These are phyloP conservation scores for Aleadryas rufinucha DNA, from an alignment of 2,113 vertebrate genomes.

Conservation along the genomic window DNA sequence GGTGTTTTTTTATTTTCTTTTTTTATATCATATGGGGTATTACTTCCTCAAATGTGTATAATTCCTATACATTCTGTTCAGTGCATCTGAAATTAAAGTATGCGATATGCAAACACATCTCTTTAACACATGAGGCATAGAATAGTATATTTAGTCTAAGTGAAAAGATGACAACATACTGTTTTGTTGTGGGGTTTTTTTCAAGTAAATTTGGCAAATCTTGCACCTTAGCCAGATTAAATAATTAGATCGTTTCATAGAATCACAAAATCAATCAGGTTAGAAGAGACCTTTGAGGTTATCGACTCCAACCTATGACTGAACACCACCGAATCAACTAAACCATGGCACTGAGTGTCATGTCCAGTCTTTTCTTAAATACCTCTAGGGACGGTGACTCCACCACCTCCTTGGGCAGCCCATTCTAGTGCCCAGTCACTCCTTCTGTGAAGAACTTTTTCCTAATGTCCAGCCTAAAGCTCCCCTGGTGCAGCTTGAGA, in stretches of 20 bases:
- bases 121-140: not conserved
- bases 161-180: not conserved
- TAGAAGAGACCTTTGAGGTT: not conserved
- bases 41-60: not conserved
- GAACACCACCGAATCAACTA: not conserved
- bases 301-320: not conserved
- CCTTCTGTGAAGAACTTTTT: not conserved
- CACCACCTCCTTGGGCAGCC: not conserved
- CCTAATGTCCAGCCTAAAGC: not conserved
- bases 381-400: not conserved
- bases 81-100: not conserved
- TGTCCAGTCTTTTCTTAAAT: not conserved
- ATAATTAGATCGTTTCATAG: not conserved
- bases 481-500: not conserved
- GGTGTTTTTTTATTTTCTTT: not conserved
- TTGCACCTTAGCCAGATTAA: not conserved
- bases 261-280: not conserved
- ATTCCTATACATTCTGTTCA: not conserved
- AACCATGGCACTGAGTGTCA: not conserved
- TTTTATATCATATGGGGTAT: not conserved
- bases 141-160: not conserved
- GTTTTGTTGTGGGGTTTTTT: accelerated
- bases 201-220: not conserved
- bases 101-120: not conserved
- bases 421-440: not conserved